phyloP scores from a whole-genome alignment of 1,140 invertebrate genomes.

The Trichogramma pretiosum region DNA sequence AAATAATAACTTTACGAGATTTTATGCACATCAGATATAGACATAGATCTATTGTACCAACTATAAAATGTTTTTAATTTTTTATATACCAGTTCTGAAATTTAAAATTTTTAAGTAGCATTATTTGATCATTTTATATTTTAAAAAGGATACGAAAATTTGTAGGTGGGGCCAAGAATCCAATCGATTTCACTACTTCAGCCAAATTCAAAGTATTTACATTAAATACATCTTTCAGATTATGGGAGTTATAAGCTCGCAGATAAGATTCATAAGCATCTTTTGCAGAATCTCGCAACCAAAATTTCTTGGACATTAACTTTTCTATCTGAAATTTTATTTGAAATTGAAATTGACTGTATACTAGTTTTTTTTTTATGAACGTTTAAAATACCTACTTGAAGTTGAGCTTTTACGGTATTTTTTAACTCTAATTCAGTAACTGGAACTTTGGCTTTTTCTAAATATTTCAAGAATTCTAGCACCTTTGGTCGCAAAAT shows the following conservation, averaged over 20 bases:
- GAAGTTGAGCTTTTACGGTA: constrained; percentile 87
- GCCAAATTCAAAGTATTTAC: constrained; percentile 84
- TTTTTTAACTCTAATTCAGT: constrained; percentile 98
- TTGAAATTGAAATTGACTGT: constrained; percentile 14
- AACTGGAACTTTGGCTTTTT: constrained; percentile 86
- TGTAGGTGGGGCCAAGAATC: constrained; percentile 86
- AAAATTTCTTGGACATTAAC: constrained; percentile 91
- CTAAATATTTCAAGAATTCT: constrained; percentile 90
- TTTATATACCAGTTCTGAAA: too few species aligned
- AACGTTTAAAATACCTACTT: constrained; percentile 51
- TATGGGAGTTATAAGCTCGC: constrained; percentile 92
- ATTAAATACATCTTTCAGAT: constrained; percentile 91
- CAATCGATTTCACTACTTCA: constrained; percentile 87
- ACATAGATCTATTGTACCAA: too few species aligned
- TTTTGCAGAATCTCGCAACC: constrained; percentile 87
- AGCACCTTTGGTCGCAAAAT: constrained; percentile 90
- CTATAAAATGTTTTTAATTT: too few species aligned
- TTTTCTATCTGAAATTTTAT: constrained; percentile 77
- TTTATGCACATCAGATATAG: too few species aligned
- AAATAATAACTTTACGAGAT: too few species aligned
- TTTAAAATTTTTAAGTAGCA: too few species aligned
- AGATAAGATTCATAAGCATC: constrained; percentile 96
- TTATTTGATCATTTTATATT: too few species aligned
- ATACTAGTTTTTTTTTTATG: neutral
- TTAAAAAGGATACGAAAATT: constrained; percentile 67